A percentile compares a stretch with the other conserved stretches of the same genome.
These are phyloP conservation scores for Cryptoblepharus egeriae DNA, from an alignment of 2,797 vertebrate genomes.

Conservation along the genomic window DNA sequence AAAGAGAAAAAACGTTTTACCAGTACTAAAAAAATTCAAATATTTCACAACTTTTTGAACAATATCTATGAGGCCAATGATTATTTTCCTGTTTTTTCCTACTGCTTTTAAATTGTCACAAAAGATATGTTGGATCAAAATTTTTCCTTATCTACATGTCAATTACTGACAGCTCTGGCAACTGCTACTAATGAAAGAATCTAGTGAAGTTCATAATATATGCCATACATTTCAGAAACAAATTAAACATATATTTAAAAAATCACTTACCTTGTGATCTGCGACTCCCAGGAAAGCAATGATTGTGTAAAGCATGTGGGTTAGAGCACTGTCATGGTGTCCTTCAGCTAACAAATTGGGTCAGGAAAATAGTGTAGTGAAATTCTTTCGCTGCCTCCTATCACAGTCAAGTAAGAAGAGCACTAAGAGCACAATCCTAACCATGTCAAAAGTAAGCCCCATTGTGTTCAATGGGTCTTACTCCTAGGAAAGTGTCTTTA, in stretches of 20 bases:
- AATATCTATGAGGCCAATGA: not conserved
- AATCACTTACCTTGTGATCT: slow-evolving; percentile 91
- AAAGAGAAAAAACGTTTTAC: slow-evolving; percentile 36
- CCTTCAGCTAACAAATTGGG: slow-evolving; percentile 87
- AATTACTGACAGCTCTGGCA: not conserved
- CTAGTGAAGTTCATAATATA: not conserved
- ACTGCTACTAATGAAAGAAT: not conserved
- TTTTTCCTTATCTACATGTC: slow-evolving; percentile 10
- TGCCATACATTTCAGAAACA: not conserved
- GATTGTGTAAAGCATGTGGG: slow-evolving; percentile 91
- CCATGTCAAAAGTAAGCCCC: no score
- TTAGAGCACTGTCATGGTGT: slow-evolving; percentile 96
- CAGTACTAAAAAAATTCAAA: not conserved
- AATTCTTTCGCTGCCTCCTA: not conserved
- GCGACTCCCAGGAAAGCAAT: slow-evolving; percentile 94
- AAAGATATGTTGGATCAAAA: not conserved
- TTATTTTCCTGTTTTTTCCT: not conserved
- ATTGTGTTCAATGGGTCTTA: no score
- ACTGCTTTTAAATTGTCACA: not conserved
- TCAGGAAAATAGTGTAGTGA: slow-evolving; percentile 64
- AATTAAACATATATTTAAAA: not conserved
- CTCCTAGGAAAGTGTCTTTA: no score
- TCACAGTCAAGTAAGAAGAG: not conserved
- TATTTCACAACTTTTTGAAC: not conserved
- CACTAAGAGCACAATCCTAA: no score